Conservation (phyloP, 1,140 invertebrate genomes). For the Drosophila leontia region DNA sequence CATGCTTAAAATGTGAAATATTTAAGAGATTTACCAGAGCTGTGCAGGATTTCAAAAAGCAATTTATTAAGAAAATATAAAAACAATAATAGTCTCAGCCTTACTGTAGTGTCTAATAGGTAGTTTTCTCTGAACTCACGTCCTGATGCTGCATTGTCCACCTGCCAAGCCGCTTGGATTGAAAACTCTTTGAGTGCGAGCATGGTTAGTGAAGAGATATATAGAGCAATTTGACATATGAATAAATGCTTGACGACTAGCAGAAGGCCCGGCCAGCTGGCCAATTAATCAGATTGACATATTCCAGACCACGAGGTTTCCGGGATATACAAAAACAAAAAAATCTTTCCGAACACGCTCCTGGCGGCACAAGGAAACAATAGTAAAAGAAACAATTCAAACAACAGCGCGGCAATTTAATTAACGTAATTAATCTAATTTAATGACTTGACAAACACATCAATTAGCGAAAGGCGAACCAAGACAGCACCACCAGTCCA, state of each 20-base stretch:
- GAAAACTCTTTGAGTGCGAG: slow-evolving; percentile 16
- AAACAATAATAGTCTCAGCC: not conserved
- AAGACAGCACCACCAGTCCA: slow-evolving; percentile 22
- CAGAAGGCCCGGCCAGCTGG: slow-evolving; percentile 35
- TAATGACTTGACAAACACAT: slow-evolving; percentile 84
- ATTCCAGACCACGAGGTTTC: slow-evolving; percentile 16
- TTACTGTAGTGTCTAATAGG: slow-evolving; percentile 21
- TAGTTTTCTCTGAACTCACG: slow-evolving; percentile 47
- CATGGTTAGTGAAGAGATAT: not conserved
- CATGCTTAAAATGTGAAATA: slow-evolving; percentile 12
- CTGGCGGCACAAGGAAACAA: slow-evolving; percentile 19
- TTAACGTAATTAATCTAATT: slow-evolving; percentile 84
- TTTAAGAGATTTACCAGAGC: slow-evolving; percentile 4
- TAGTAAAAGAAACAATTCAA: slow-evolving; percentile 33
- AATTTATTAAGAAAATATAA: not conserved
- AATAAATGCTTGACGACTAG: slow-evolving; percentile 50
- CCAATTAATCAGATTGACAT: slow-evolving; percentile 67
- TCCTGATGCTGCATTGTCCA: slow-evolving; percentile 36
- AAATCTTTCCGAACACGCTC: slow-evolving; percentile 22
- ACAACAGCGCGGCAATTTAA: slow-evolving; percentile 65
- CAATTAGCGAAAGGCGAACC: slow-evolving; percentile 69
- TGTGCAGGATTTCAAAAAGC: slow-evolving; percentile 1
- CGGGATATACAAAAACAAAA: slow-evolving; percentile 9
- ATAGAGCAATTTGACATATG: slow-evolving; percentile 16
- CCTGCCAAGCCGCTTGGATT: slow-evolving; percentile 30